Percentiles rank a stretch among this genome's conserved stretches.
phyloP scores from a whole-genome alignment of 2,888 invertebrate species.

The Periphyllus acericola region DNA sequence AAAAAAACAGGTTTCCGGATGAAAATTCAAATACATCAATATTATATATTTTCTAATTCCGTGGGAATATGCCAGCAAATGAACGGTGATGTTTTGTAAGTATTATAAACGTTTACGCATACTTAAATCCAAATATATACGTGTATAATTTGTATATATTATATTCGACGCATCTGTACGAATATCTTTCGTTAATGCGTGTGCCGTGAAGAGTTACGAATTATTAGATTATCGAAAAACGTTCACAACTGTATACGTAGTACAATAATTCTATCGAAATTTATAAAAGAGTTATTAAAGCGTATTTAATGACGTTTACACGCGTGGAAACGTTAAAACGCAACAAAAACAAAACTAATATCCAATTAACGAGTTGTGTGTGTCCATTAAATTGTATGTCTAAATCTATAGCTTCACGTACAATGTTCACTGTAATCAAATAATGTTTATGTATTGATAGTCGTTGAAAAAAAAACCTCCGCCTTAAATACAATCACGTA shows the following conservation, averaged over 20 bases:
- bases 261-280: neutral
- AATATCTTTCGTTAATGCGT: neutral
- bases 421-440: no score
- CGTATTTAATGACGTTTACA: no score
- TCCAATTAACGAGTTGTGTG: no score
- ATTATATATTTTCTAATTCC: neutral
- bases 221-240: neutral
- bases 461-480: no score
- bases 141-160: neutral
- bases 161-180: neutral
- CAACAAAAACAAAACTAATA: no score
- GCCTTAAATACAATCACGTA: no score
- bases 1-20: slow-evolving; percentile 39
- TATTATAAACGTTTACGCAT: neutral
- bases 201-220: neutral
- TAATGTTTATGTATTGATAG: no score
- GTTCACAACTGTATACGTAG: neutral
- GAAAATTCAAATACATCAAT: slow-evolving; percentile 32
- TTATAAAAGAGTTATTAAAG: no score
- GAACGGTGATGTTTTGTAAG: neutral
- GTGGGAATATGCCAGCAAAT: slow-evolving; percentile 9
- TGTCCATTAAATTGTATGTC: no score
- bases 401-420: no score
- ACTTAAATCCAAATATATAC: no score
- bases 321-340: no score